Evolutionary conservation across 2,113 vertebrate genomes (phyloP).

Genomic region (Datnioides undecimradiatus): DNA sequence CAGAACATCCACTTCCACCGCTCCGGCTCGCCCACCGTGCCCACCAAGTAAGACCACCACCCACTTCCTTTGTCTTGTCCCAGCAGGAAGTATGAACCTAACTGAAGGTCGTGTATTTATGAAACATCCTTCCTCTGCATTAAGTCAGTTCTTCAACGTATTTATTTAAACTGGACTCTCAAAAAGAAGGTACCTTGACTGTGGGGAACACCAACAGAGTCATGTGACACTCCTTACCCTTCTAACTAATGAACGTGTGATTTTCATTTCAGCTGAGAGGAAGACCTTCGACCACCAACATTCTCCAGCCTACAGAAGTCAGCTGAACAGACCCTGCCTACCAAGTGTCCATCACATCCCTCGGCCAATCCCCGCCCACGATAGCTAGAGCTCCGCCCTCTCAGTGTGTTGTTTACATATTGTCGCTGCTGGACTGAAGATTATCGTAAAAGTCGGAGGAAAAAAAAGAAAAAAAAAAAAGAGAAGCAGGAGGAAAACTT

Average conservation of each 20-base stretch:
- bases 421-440: constrained; percentile 73
- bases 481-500: constrained; percentile 1
- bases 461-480: constrained; percentile 9
- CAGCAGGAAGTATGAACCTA: too few species aligned
- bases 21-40: constrained; percentile 93
- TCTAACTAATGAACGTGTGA: background rate
- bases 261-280: constrained; percentile 72
- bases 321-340: constrained; percentile 61
- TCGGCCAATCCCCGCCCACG: constrained; percentile 53
- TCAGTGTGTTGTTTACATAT: constrained; percentile 85
- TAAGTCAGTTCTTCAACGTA: too few species aligned
- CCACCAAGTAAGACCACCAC: constrained; percentile 88
- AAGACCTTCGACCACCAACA: background rate
- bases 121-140: too few species aligned
- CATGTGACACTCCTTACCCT: too few species aligned
- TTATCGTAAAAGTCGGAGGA: constrained; percentile 27
- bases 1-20: constrained; percentile 98
- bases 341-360: constrained; percentile 48
- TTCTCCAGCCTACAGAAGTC: constrained; percentile 57
- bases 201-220: too few species aligned
- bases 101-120: too few species aligned
- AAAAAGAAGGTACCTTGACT: too few species aligned
- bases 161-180: too few species aligned
- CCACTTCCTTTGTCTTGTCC: background rate
- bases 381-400: constrained; percentile 68